Conservation (phyloP, 2,888 invertebrate genomes). For the Limnephilus auricula region DNA sequence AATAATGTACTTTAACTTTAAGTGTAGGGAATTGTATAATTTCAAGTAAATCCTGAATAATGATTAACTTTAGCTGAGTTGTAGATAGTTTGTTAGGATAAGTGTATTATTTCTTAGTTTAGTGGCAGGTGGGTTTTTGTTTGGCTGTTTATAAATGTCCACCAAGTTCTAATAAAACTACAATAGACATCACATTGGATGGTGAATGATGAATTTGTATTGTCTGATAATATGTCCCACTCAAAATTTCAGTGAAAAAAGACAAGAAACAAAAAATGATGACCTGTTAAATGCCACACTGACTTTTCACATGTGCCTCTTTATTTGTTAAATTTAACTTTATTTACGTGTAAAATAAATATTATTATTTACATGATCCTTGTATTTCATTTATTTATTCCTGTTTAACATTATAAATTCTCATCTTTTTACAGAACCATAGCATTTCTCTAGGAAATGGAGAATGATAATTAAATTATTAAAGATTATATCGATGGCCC, state of each 20-base stretch:
- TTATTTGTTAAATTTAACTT: slow-evolving; percentile 60
- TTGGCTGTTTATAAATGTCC: slow-evolving; percentile 55
- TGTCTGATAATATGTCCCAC: slow-evolving; percentile 35
- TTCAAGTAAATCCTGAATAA: slow-evolving; percentile 40
- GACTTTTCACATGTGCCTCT: slow-evolving; percentile 66
- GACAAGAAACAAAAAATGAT: slow-evolving; percentile 23
- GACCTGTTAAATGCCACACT: slow-evolving; percentile 50
- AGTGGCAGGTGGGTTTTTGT: slow-evolving; percentile 58
- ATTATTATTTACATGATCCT: slow-evolving; percentile 40
- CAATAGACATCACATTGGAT: too few relatives aligned
- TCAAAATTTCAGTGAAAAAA: slow-evolving; percentile 1
- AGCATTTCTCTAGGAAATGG: too few relatives aligned
- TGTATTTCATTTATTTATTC: slow-evolving; percentile 17
- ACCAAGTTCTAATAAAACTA: slow-evolving; percentile 21
- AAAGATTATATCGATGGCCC: too few relatives aligned
- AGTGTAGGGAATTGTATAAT: not conserved
- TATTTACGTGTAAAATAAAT: slow-evolving; percentile 60
- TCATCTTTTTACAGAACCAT: too few relatives aligned
- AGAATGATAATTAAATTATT: too few relatives aligned
- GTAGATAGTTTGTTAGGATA: slow-evolving; percentile 49
- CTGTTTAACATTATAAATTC: not conserved
- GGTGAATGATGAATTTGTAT: not conserved
- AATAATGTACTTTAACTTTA: not conserved
- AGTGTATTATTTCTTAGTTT: slow-evolving; percentile 48
- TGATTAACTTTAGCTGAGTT: slow-evolving; percentile 26